phyloP scores from a whole-genome alignment of 2,113 vertebrate species.

The Gymnorhina tibicen region DNA sequence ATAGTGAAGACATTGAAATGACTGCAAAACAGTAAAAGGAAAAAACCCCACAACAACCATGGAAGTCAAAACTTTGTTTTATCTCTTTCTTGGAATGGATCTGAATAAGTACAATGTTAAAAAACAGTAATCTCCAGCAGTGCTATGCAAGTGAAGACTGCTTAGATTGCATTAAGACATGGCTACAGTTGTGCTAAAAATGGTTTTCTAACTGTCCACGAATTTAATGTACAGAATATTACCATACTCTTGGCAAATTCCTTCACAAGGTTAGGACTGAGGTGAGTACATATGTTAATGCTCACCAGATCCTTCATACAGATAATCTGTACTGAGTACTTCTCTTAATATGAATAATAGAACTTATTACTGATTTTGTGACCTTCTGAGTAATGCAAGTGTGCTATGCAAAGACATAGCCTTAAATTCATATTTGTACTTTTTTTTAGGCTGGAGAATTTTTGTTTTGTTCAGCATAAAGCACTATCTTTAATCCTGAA shows the following conservation, averaged over 20 bases:
- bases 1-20: not conserved
- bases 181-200: not conserved
- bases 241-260: not conserved
- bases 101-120: not conserved
- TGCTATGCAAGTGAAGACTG: not conserved
- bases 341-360: not conserved
- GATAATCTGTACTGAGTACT: not conserved
- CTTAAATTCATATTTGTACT: not conserved
- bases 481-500: not conserved
- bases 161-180: not conserved
- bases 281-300: not conserved
- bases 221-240: not conserved
- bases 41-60: fast-evolving
- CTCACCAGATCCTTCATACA: not conserved
- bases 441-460: not conserved
- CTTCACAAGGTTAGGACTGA: not conserved
- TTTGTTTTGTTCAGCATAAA: not conserved
- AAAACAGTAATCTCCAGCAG: not conserved
- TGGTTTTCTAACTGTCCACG: not conserved
- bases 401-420: not conserved
- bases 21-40: not conserved
- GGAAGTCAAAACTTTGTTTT: not conserved
- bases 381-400: not conserved
- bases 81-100: not conserved
- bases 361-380: not conserved